phyloP scores from a whole-genome alignment of 2,797 vertebrate species.

The Scolopax rusticola region DNA sequence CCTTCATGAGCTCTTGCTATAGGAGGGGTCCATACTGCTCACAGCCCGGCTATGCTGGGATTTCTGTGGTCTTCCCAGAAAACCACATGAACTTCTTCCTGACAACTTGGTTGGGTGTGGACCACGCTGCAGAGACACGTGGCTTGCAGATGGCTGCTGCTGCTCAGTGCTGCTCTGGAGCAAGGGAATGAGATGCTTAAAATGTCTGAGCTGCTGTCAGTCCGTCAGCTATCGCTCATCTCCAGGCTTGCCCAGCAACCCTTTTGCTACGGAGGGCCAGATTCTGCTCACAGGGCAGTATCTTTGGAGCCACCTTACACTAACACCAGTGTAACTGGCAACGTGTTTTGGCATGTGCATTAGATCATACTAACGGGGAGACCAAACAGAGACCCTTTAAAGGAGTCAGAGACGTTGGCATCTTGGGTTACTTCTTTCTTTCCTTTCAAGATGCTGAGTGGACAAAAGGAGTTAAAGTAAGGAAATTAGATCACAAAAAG shows the following conservation, averaged over 20 bases:
- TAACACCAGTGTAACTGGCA: not conserved
- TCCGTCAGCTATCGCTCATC: not conserved
- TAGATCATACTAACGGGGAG: not conserved
- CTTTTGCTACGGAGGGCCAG: not conserved
- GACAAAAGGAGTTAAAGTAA: slow-evolving; percentile 26
- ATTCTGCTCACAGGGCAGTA: not conserved
- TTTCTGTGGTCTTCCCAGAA: not conserved
- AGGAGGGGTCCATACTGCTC: not conserved
- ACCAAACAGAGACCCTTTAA: not conserved
- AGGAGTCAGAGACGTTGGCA: not conserved
- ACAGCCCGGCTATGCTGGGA: not conserved
- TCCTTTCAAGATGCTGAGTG: not conserved
- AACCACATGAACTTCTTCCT: not conserved
- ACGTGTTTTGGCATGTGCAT: not conserved
- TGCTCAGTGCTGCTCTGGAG: not conserved
- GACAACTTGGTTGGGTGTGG: fast-evolving
- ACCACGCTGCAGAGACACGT: not conserved
- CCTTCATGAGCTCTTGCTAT: not conserved
- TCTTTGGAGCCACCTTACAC: not conserved
- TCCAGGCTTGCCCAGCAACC: not conserved
- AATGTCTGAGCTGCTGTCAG: not conserved
- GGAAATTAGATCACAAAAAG: slow-evolving; percentile 41
- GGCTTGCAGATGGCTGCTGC: not conserved
- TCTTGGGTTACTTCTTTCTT: not conserved
- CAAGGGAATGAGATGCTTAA: not conserved